Base-by-base conservation (phyloP, 2,888 invertebrate species). In the Cheiracanthium punctorium region DNA sequence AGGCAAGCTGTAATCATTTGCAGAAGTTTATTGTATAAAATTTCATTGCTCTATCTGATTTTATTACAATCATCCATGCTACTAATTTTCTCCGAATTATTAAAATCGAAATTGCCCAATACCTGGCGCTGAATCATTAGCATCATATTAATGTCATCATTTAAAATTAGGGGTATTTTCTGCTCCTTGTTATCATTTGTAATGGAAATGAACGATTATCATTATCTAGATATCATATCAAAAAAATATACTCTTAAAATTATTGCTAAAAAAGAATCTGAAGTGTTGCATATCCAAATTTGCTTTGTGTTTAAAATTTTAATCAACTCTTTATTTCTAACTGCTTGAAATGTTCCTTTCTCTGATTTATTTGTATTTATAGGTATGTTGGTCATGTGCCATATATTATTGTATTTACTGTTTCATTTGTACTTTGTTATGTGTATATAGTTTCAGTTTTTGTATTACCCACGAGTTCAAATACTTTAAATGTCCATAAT, bases 1-100 rank as follows among this genome's bases (percentile, higher is more conserved):
- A n/a, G n/a, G n/a, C n/a, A n/a, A n/a, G n/a, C n/a, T n/a, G n/a
- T n/a, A n/a, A n/a, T n/a, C n/a, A n/a, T n/a, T n/a, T n/a, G n/a
- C n/a, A n/a, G n/a, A n/a, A n/a, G n/a, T n/a, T n/a, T n/a, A n/a
- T n/a, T n/a, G n/a, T n/a, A n/a, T n/a, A n/a, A n/a, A n/a, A n/a
- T n/a, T n/a, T n/a, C n/a, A n/a, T n/a, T n/a, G n/a, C n/a, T n/a
- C n/a, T n/a, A n/a, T n/a, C n/a, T 20, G 7, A 58, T 17, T 64
- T 28, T 10, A 64, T 12, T 0, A 64, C 28, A 64, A 4, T 64
- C 8, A 8, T 72, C 43, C 71, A 29, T 70, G 64, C 64, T 71
- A 73, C 77, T 69, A 32, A 48, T 72, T 4, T 32, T 52, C 70
- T 79, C 84, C 73, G 84, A 84, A 84, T 84, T 84, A 79, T n/a